Conservation (phyloP, 2,797 vertebrate genomes). For the Rhabdophis nuchalis region DNA sequence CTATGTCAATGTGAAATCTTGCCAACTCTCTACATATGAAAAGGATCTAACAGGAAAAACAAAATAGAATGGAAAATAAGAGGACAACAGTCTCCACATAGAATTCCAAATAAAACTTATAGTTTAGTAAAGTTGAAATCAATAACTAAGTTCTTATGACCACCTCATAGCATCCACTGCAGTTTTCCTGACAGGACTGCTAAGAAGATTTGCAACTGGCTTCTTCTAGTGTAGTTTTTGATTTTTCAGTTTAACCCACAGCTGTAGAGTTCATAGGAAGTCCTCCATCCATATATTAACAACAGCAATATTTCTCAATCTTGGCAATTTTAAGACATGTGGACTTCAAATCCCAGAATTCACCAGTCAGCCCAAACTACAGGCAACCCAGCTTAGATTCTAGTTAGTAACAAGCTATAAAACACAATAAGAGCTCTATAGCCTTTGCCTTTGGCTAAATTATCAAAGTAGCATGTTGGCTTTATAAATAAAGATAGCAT, state of each 20-base stretch:
- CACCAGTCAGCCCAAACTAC: neutral
- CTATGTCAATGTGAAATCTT: neutral
- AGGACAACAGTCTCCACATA: neutral
- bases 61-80: neutral
- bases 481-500: neutral
- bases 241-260: neutral
- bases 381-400: neutral
- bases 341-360: neutral
- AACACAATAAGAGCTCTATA: neutral
- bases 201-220: neutral
- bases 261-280: neutral
- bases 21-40: neutral
- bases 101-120: neutral
- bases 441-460: neutral
- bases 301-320: neutral
- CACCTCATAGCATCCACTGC: neutral
- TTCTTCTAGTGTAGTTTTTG: neutral
- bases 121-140: neutral
- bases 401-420: neutral
- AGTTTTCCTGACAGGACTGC: neutral
- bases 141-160: neutral
- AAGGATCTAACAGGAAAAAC: neutral
- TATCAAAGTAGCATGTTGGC: neutral
- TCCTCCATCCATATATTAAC: neutral
- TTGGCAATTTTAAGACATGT: neutral